Conservation (phyloP, 2,113 vertebrate genomes). For the Melospiza melodia region DNA sequence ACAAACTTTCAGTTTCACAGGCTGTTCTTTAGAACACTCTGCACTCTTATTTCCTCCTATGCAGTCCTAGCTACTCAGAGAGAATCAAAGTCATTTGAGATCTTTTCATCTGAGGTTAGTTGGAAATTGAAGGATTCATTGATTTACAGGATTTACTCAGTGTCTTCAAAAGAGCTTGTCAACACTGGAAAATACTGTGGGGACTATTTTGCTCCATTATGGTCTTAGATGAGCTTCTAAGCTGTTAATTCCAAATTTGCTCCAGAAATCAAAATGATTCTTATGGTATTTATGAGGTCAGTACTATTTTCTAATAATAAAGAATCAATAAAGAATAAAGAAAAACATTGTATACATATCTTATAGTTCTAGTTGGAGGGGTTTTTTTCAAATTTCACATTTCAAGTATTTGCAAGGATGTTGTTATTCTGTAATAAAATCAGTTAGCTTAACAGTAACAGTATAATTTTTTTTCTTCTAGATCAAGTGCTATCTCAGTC, state of each 20-base stretch:
- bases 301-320: background rate
- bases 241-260: background rate
- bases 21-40: background rate
- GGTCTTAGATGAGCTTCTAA: background rate
- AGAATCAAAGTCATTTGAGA: background rate
- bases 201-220: background rate
- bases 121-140: background rate
- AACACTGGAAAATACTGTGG: background rate
- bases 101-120: background rate
- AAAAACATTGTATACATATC: fast-evolving
- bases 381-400: background rate
- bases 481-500: conserved; percentile 98
- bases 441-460: background rate
- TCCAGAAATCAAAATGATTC: background rate
- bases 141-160: background rate
- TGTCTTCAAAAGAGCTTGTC: background rate
- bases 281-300: background rate
- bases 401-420: background rate
- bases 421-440: background rate
- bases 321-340: background rate
- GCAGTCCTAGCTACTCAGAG: background rate
- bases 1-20: background rate
- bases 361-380: background rate
- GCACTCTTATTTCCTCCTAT: background rate
- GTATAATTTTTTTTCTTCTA: conserved; percentile 37